phyloP scores from a whole-genome alignment of 2,113 vertebrate genomes.

The human (Homo sapiens) region DNA sequence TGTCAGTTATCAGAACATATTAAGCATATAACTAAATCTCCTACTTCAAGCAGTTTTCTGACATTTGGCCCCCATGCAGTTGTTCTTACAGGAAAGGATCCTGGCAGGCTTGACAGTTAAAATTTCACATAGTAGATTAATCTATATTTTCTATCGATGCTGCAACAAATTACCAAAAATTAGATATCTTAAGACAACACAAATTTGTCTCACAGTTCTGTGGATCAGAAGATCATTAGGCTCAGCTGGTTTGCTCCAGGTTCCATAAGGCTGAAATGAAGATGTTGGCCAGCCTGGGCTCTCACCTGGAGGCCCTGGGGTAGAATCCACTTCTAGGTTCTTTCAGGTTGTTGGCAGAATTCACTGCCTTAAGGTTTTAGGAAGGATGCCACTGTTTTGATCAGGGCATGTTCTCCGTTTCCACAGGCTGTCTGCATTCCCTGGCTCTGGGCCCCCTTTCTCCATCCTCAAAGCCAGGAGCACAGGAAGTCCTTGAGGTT shows the following conservation, averaged over 20 bases:
- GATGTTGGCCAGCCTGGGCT: not conserved
- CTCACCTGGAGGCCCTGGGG: not conserved
- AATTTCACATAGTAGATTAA: slow-evolving; percentile 17
- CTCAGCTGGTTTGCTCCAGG: not conserved
- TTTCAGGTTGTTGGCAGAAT: not conserved
- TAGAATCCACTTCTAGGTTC: not conserved
- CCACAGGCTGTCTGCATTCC: not conserved
- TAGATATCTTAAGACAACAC: not conserved
- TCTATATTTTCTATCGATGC: slow-evolving; percentile 5
- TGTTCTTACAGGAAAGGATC: slow-evolving; percentile 42
- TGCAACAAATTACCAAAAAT: slow-evolving; percentile 30
- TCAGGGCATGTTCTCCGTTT: not conserved
- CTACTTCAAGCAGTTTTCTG: not conserved
- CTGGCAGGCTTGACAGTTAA: not conserved
- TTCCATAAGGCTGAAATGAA: not conserved
- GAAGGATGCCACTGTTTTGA: not conserved
- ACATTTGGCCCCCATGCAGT: not conserved
- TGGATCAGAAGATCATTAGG: not conserved
- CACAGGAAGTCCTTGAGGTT: not conserved
- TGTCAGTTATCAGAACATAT: not conserved
- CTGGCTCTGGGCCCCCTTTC: not conserved
- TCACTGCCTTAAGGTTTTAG: not conserved
- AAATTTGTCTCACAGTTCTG: not conserved
- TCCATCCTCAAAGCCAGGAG: not conserved
- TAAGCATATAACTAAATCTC: not conserved